Percentiles rank a stretch among this genome's conserved stretches.
Conservation (phyloP, 2,113 vertebrate species). For the Cinclus mexicanus region DNA sequence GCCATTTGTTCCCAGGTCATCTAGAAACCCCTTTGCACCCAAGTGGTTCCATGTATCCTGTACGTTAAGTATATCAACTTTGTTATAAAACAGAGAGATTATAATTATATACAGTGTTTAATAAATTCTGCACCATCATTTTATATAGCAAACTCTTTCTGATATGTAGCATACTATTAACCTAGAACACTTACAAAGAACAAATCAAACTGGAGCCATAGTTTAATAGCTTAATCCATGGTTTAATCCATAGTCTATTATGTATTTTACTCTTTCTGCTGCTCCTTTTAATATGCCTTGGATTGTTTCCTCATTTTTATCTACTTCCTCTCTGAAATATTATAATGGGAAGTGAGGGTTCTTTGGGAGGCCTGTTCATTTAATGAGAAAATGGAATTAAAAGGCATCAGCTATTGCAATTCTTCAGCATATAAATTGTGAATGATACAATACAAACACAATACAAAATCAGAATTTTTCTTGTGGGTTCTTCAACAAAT, state of each 20-base stretch:
- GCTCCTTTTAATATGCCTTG: constrained; percentile 33
- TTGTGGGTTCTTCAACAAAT: not conserved
- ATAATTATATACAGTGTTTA: not conserved
- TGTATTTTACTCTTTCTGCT: not conserved
- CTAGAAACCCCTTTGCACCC: not conserved
- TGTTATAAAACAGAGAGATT: not conserved
- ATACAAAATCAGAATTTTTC: not conserved
- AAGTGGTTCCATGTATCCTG: not conserved
- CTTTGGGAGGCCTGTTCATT: not conserved
- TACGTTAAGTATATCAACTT: not conserved
- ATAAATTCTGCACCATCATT: not conserved
- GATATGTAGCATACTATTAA: not conserved
- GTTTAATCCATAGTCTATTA: constrained; percentile 26
- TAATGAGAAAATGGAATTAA: not conserved
- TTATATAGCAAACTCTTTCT: not conserved
- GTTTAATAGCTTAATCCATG: constrained; percentile 28
- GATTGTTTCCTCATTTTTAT: constrained; percentile 56
- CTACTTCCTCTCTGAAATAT: constrained; percentile 39
- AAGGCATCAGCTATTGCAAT: not conserved
- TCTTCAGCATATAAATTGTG: not conserved
- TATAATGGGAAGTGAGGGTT: not conserved
- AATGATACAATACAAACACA: not conserved
- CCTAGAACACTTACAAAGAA: not conserved
- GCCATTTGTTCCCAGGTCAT: not conserved
- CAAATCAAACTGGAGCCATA: not conserved